A percentile compares a stretch with the other conserved stretches of the same genome.
Conservation (phyloP, 2,888 invertebrate species). For the Colostygia pectinataria region DNA sequence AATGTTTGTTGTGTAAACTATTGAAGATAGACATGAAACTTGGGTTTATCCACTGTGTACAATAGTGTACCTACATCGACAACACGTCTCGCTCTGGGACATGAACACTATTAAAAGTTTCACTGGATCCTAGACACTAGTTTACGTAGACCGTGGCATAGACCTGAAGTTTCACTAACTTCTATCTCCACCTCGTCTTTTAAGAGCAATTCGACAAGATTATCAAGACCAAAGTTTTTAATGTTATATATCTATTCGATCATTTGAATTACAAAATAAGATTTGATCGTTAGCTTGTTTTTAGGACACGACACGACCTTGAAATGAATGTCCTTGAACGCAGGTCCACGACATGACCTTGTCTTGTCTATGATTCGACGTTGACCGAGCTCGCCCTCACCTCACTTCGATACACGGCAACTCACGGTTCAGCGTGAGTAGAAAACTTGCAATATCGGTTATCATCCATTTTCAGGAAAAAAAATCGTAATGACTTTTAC, state of each 20-base stretch:
- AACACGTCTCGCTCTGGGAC: slow-evolving; percentile 46
- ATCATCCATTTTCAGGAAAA: slow-evolving; percentile 21
- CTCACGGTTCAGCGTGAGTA: too few relatives aligned
- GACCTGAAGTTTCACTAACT: slow-evolving; percentile 15
- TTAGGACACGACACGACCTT: too few relatives aligned
- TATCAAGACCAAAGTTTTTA: not conserved
- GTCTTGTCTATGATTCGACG: too few relatives aligned
- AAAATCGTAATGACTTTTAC: slow-evolving; percentile 33
- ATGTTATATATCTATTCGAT: not conserved
- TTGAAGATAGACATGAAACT: slow-evolving; percentile 17
- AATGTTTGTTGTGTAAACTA: slow-evolving; percentile 20
- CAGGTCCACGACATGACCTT: too few relatives aligned
- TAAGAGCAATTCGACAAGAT: slow-evolving; percentile 5
- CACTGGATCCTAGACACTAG: slow-evolving; percentile 59
- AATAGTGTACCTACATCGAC: slow-evolving; percentile 22
- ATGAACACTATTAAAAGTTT: slow-evolving; percentile 78
- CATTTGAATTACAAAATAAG: not conserved
- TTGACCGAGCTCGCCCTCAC: too few relatives aligned
- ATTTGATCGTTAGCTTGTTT: too few relatives aligned
- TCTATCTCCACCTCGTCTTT: slow-evolving; percentile 13
- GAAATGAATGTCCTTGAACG: too few relatives aligned
- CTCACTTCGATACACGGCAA: too few relatives aligned
- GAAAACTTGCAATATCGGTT: too few relatives aligned
- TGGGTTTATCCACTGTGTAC: slow-evolving; percentile 19
- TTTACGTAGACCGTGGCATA: slow-evolving; percentile 39